Base-by-base conservation (phyloP, 2,797 vertebrate species). In the Clangula hyemalis region DNA sequence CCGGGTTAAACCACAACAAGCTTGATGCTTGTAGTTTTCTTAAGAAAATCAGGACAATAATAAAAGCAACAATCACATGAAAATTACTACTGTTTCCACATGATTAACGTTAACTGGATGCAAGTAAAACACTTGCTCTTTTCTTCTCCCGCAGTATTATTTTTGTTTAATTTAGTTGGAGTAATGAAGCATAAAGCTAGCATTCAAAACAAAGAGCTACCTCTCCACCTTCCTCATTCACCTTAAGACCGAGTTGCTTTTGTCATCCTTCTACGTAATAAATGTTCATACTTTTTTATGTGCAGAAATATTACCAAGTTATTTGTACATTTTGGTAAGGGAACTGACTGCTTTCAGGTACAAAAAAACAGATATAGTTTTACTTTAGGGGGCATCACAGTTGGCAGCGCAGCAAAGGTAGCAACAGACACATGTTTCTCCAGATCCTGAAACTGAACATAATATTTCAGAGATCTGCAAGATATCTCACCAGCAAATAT, bases 141-240 rank as follows among this genome's bases (percentile, higher is more conserved):
- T 73, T 34, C 15, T 68, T 32, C 58, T 49, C 12, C 2, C 1
- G 13, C 18, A 19, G 15, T 54, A 14, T 9, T 61, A 65, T 13
- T n/a, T 68, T 82, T 49, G 8, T 54, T 70, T 61, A 77, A 80
- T 85, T 68, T 93, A 53, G 30, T 62, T 66, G 51, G 27, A 64
- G 20, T 69, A 94, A 93, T 62, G 83, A 91, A 91, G n/a, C 22
- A 27, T 82, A 65, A 90, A 82, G 56, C 30, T 41, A 36, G 85
- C 88, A 91, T 34, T 21, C 61, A 68, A 78, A 91, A 45, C 1
- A 56, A 82, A 79, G 36, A 83, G 49, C 58, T 79, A 30, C 28
- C 4, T 66, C 18, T 70, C 9, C 32, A 71, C 25, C 20, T 21
- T 9, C 2, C 7, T 65, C 5, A 24, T 45, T 34, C 47, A 39